Evolutionary conservation across 2,888 invertebrate genomes (phyloP), one percentile per base, ranked within the genome.

Genomic region (Metellina segmentata): DNA sequence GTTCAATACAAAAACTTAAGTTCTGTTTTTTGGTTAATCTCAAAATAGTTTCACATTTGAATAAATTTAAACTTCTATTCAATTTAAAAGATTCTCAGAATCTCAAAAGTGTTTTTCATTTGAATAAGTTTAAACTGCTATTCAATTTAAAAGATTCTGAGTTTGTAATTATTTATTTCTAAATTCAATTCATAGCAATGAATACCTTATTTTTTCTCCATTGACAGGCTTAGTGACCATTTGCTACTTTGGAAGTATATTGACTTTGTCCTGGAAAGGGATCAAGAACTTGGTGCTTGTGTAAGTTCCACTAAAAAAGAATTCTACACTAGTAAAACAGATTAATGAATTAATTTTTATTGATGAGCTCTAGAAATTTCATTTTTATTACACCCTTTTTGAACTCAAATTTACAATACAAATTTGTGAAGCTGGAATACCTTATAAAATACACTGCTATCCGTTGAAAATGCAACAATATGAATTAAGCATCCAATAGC

Each of bases 231-330:
- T 85, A 94, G 93, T 93, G 95, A 95, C 93, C 94, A 94, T 93
- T 94, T 95, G n/a, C 92, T 95, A 71, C 94, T 95, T 16, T 95
- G 95, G 95, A 95, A 95, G 89, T 95, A 95, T 94, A 94, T 95
- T 9, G 95, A 95, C 93, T 95, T 95, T 94, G 94, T 95, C 13
- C 93, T 95, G 89, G 94, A 94, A 81, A 94, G 94, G 92, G 95
- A 95, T 94, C 94, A 95, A 93, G 94, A 94, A 90, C 91, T 94
- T 70, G 95, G 95, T 81, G 95, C 95, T 13, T 94, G 94, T 94
- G 95, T 95, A 89, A 86, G 83, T 49, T 71, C n/a, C 53, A 11
- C 9, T 48, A 51, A 6, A 51, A 51, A 34, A 70, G 13, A 48
- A 51, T 71, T 19, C n/a, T 34, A 34, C 34, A 34, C 4, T 34